phyloP scores from a whole-genome alignment of 2,888 invertebrate species.

The Pharmacophagus antenor region DNA sequence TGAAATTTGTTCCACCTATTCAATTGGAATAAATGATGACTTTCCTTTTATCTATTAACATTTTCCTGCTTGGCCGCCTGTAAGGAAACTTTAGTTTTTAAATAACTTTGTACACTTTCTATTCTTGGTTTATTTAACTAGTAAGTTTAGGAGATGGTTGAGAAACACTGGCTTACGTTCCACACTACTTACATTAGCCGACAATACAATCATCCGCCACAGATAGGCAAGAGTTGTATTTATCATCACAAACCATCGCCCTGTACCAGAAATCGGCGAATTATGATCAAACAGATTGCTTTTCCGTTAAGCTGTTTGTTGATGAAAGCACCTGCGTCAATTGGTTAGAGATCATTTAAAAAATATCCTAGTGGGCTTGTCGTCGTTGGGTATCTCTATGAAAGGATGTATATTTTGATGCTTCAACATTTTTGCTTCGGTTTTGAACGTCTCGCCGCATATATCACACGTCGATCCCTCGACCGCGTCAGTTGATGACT shows the following conservation, averaged over 20 bases:
- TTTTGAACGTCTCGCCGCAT: conserved; percentile 65
- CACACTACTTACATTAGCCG: background rate
- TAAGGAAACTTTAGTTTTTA: background rate
- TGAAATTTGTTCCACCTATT: too few species aligned
- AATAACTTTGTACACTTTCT: background rate
- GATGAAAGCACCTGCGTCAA: background rate
- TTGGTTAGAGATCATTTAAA: conserved; percentile 63
- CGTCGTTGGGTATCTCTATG: conserved; percentile 73
- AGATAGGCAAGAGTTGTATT: too few species aligned
- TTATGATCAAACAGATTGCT: too few species aligned
- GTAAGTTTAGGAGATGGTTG: background rate
- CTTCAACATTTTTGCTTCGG: conserved; percentile 59
- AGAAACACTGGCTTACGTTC: background rate
- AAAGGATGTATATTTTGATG: conserved; percentile 75
- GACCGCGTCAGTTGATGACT: conserved; percentile 32
- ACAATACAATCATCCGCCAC: background rate
- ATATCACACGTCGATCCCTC: conserved; percentile 61
- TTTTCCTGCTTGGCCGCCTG: too few species aligned
- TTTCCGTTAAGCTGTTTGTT: background rate
- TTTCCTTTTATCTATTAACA: too few species aligned
- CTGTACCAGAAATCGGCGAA: background rate
- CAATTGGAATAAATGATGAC: too few species aligned
- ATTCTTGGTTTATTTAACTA: background rate
- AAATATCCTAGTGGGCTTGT: conserved; percentile 74
- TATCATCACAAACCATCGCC: background rate